phyloP scores from a whole-genome alignment of 2,797 vertebrate genomes.

The Phoeniculus purpureus region DNA sequence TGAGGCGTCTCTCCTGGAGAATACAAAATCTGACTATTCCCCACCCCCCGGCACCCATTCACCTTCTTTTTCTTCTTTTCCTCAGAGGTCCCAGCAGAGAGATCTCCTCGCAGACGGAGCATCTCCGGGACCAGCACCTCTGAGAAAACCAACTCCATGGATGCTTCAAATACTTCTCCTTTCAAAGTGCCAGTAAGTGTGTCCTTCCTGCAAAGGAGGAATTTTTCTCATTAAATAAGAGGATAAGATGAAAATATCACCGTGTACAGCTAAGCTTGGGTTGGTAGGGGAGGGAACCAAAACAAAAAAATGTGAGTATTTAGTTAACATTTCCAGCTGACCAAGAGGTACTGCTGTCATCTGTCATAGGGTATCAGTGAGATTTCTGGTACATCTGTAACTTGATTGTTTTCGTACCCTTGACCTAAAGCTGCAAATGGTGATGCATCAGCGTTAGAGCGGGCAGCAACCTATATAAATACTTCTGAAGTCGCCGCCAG shows the following conservation, averaged over 20 bases:
- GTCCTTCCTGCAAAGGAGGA: not conserved
- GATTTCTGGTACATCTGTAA: not conserved
- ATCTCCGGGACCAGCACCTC: conserved; percentile 92
- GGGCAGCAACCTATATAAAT: conserved; percentile 54
- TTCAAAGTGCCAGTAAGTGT: conserved; percentile 94
- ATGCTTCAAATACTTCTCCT: conserved; percentile 89
- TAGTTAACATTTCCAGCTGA: not conserved
- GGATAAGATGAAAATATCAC: not conserved
- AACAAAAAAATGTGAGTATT: not conserved
- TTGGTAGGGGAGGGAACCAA: too few species aligned
- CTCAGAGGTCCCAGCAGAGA: conserved; percentile 88
- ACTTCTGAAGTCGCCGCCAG: not conserved
- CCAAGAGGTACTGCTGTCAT: not conserved
- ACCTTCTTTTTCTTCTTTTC: conserved; percentile 41
- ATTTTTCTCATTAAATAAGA: not conserved
- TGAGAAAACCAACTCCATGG: conserved; percentile 88
- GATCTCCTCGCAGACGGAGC: conserved; percentile 93
- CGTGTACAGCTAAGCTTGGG: not conserved
- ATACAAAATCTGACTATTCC: not conserved
- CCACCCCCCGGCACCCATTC: conserved; percentile 19
- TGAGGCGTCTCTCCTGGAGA: not conserved
- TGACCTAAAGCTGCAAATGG: conserved; percentile 10
- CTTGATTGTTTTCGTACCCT: not conserved
- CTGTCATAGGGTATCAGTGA: not conserved
- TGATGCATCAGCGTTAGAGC: not conserved